A percentile compares a stretch with the other conserved stretches of the same genome.
Conservation (phyloP, 2,888 invertebrate species). For the Lathronympha strigana region DNA sequence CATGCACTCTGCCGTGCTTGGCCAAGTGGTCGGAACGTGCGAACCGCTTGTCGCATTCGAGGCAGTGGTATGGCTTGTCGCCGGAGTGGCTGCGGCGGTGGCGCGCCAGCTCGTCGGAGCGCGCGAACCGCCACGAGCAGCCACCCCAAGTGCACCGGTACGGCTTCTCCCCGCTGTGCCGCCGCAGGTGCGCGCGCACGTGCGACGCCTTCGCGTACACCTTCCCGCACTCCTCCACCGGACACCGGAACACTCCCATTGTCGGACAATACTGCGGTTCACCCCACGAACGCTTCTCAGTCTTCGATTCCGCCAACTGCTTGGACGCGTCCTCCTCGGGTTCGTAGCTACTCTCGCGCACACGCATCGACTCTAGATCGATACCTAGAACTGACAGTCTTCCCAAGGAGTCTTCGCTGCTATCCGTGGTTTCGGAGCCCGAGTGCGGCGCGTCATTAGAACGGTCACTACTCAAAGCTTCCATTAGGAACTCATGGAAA, state of each 20-base stretch:
- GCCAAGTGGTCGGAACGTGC: conserved; percentile 97
- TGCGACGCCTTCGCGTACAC: conserved; percentile 96
- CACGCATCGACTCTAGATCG: conserved; percentile 57
- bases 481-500: conserved; percentile 72
- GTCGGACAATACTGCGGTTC: conserved; percentile 74
- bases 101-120: conserved; percentile 96
- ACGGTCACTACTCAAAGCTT: conserved; percentile 66
- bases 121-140: conserved; percentile 96
- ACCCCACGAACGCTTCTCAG: conserved; percentile 66
- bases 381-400: conserved; percentile 56
- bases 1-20: conserved; percentile 95
- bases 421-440: conserved; percentile 56
- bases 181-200: conserved; percentile 93
- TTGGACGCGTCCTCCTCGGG: conserved; percentile 52
- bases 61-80: conserved; percentile 96
- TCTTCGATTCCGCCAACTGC: conserved; percentile 46
- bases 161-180: conserved; percentile 93
- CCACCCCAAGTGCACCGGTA: conserved; percentile 90
- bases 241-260: conserved; percentile 87
- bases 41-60: conserved; percentile 94
- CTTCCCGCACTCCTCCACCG: conserved; percentile 89
- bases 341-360: conserved; percentile 57
- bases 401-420: conserved; percentile 54
- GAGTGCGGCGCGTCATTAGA: conserved; percentile 63
- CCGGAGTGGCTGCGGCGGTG: conserved; percentile 98